Percentiles rank a stretch among this genome's conserved stretches.
Conservation (phyloP, 2,797 vertebrate species). For the Pampus argenteus region DNA sequence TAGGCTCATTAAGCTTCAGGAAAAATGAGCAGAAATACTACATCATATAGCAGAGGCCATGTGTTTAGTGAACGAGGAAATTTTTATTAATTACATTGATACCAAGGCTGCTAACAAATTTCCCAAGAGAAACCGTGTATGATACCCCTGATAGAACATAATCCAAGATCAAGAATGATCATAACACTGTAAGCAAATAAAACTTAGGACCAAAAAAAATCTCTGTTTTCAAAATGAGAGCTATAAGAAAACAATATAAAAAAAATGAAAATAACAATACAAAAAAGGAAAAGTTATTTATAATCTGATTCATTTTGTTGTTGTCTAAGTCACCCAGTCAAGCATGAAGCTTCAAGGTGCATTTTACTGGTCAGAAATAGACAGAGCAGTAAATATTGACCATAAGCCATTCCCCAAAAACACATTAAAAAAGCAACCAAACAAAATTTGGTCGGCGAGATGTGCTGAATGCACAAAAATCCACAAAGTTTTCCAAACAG, state of each 20-base stretch:
- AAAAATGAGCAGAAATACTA: not conserved
- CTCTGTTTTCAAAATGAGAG: not conserved
- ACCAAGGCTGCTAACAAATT: not conserved
- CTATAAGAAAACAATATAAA: not conserved
- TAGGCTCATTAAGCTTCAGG: not conserved
- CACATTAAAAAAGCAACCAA: slow-evolving; percentile 47
- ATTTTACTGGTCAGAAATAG: slow-evolving; percentile 51
- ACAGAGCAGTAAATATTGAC: slow-evolving; percentile 52
- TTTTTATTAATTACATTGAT: too few species aligned
- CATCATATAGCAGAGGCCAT: not conserved
- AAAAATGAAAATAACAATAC: not conserved
- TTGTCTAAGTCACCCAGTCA: not conserved
- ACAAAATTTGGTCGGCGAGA: slow-evolving; percentile 56
- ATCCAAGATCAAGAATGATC: not conserved
- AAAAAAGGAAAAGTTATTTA: not conserved
- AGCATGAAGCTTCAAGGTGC: slow-evolving; percentile 28
- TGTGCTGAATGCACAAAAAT: slow-evolving; percentile 58
- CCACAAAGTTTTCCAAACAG: slow-evolving; percentile 59
- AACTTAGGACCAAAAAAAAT: not conserved
- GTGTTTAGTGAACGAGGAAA: too few species aligned
- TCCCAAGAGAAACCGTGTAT: not conserved
- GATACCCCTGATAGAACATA: slow-evolving; percentile 1
- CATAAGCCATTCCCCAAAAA: slow-evolving; percentile 42
- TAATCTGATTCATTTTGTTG: too few species aligned
- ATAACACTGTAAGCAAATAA: not conserved